Base-by-base conservation (phyloP, 2,888 invertebrate genomes). In the Aleiodes leptofemur region DNA sequence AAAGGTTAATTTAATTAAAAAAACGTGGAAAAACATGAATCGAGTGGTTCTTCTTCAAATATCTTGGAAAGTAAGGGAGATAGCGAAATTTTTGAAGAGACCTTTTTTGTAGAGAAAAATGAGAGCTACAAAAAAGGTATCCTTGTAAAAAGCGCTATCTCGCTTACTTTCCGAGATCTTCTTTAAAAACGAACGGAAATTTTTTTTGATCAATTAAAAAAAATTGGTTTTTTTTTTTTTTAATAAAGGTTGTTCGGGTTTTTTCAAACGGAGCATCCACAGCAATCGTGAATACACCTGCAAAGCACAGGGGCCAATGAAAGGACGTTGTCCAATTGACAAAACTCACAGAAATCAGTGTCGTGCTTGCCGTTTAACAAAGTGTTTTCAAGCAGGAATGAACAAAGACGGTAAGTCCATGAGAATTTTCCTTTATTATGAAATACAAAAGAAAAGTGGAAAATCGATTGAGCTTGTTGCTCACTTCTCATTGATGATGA, bases 261-360 rank as follows among this genome's bases (percentile, higher is more conserved):
- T 97, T 92, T 97, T 97, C 92, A 97, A 98, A 91, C 93, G 98
- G 80, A 98, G 98, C 86, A 98, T 98, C 84, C 97, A 98, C 90
- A 93, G 97, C 73, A 98, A 98, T 90, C 94, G 98, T 23, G 96
- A 97, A 85, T 98, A 98, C 91, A 97, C 97, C 31, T 98, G 98
- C 91, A 98, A 98, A 90, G 98, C 97, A 7, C 96, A 97, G 76
- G 98, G 97, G 50, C 96, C 97, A 84, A 91, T 95, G 90, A 97
- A 97, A 90, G 98, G 97, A 73, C 93, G 96, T 77, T 98, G 98
- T 89, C 97, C 97, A 8, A 97, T 98, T 73, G 98, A 98, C 91
- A 98, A 98, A 91, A 98, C 98, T 0, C 98, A 98, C 89, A 92
- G 98, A 77, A 98, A 98, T 91, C 98, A 98, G 91, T 98, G 98